phyloP scores from a whole-genome alignment of 1,140 invertebrate genomes.

The Campodea augens region DNA sequence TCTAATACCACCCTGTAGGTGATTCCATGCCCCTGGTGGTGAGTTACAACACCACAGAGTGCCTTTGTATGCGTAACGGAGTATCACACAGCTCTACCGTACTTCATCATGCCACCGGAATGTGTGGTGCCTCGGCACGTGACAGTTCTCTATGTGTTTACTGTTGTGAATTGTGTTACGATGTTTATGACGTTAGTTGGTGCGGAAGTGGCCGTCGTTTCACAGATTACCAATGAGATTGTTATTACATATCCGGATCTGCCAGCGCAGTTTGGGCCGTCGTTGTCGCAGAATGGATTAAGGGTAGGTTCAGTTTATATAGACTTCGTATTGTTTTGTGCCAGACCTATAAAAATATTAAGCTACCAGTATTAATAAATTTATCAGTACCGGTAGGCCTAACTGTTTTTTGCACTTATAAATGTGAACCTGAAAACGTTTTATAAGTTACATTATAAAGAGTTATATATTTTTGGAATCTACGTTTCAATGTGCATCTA shows the following conservation, averaged over 20 bases:
- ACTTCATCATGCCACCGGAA: conserved; percentile 11
- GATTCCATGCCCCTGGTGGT: too few relatives aligned
- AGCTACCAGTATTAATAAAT: background rate
- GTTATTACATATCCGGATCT: conserved; percentile 44
- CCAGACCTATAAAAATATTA: background rate
- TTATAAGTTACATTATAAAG: background rate
- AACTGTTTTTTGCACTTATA: background rate
- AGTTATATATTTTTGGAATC: background rate
- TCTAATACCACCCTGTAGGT: too few relatives aligned
- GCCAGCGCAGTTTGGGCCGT: conserved; percentile 41
- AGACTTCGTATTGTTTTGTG: background rate
- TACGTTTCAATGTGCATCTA: background rate
- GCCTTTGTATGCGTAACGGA: too few relatives aligned
- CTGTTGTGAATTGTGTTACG: conserved; percentile 14
- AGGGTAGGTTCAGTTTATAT: conserved; percentile 20
- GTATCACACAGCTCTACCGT: too few relatives aligned
- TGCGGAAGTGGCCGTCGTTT: conserved; percentile 30
- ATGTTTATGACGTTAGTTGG: conserved; percentile 17
- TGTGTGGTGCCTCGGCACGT: conserved; percentile 11
- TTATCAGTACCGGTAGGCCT: background rate
- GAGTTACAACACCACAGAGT: too few relatives aligned
- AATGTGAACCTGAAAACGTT: background rate
- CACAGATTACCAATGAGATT: conserved; percentile 19
- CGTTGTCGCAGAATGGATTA: conserved; percentile 32
- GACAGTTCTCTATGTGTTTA: conserved; percentile 11